Base-by-base conservation (phyloP, 2,888 invertebrate species). In the Nemapogon koenigi region DNA sequence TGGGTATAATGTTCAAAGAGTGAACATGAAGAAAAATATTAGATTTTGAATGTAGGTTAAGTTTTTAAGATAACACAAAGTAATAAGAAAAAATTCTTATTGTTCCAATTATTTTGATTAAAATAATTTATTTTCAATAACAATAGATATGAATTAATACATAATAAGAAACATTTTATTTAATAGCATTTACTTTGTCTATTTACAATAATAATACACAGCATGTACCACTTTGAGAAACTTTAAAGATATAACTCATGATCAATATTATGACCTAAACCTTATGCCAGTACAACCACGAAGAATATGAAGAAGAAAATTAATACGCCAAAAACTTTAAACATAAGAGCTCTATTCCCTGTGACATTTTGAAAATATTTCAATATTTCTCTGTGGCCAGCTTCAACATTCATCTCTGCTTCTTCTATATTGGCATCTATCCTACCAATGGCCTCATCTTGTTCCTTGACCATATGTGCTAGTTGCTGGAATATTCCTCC, bases 301-400 rank as follows among this genome's bases (percentile, higher is more conserved):
- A 99, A 99, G 67, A 99, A 94, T 71, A 99, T 90, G 68, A 99
- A 99, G 84, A 99, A 99, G 62, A 97, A 91, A 83, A 99, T 96
- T 39, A 99, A 83, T 44, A 99, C 94, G 38, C 91, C 98, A 78
- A 99, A 99, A 49, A 99, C 89, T 83, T 99, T 99, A 52, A 99
- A 91, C 97, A 99, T 99, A 19, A 99, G 83, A 90, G 97, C 98
- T 53, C 99, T 86, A 78, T 99, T 99, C 45, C 94, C 94, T 11
- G 97, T 93, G 25, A 99, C 92, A 39, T 91, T 91, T 68, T 94
- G 95, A 68, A 99, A 99, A 79, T 99, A 99, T 70, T 94, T 97
- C 52, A 99, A 82, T 50, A 99, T 93, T 81, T 99, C 97, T 42
- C 91, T 83, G 61, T 99, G 99, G 2, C 98, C 99, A 35, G 96